Percentiles rank a stretch among this genome's conserved stretches.
Conservation (phyloP, 2,113 vertebrate species). For the Coturnix japonica region DNA sequence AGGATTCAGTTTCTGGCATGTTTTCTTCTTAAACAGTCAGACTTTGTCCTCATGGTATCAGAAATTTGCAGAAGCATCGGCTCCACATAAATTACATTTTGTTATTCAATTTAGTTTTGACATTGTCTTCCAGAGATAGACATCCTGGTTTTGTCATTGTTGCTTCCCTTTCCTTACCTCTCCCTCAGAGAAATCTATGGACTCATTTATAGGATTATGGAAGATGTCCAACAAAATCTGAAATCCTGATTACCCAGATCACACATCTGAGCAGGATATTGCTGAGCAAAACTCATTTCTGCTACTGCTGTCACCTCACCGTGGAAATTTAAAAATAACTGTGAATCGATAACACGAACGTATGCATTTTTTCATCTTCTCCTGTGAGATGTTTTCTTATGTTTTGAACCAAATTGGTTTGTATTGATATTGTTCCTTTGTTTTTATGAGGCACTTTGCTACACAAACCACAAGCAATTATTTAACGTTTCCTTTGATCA, state of each 20-base stretch:
- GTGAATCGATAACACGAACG: conserved; percentile 24
- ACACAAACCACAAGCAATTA: conserved; percentile 51
- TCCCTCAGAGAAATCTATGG: neutral
- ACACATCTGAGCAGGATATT: neutral
- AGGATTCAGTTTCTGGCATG: neutral
- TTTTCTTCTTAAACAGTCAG: neutral
- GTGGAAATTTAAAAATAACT: conserved; percentile 41
- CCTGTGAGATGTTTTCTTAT: conserved; percentile 11
- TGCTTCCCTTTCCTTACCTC: fast-evolving
- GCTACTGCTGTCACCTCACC: conserved; percentile 5
- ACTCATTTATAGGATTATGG: neutral
- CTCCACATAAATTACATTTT: neutral
- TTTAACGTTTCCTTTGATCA: conserved; percentile 54
- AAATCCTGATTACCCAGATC: neutral
- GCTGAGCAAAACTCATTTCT: conserved; percentile 29
- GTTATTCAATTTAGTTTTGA: neutral
- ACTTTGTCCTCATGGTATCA: neutral
- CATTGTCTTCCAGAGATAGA: neutral
- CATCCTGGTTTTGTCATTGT: neutral
- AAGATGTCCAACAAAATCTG: neutral
- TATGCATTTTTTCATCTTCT: conserved; percentile 8
- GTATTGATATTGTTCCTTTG: conserved; percentile 58
- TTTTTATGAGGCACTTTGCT: conserved; percentile 48
- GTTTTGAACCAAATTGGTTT: conserved; percentile 52
- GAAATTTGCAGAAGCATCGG: neutral